A percentile compares a stretch with the other conserved stretches of the same genome.
Evolutionary conservation across 92 coral and sea anemone genomes (phyloP).

Genomic region (Pocillopora meandrina): DNA sequence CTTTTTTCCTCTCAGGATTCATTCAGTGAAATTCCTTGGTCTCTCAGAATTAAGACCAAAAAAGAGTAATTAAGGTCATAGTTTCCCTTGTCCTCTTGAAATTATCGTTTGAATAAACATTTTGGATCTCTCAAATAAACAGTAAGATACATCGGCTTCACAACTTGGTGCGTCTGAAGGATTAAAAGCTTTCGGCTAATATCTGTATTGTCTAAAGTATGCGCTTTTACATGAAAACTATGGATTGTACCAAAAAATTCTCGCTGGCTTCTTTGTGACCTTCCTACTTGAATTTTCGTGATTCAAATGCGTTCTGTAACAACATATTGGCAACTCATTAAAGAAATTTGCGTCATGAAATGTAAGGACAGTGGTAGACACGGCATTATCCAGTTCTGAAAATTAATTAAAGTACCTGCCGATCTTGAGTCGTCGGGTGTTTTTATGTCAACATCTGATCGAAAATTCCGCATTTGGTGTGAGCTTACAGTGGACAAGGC

Average conservation of each 20-base stretch:
- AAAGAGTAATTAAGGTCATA: constrained; percentile 11
- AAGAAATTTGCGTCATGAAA: not conserved
- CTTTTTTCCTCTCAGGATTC: not conserved
- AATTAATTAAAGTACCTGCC: constrained; percentile 14
- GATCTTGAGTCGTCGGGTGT: constrained; percentile 26
- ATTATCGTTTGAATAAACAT: constrained; percentile 12
- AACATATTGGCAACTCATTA: not conserved
- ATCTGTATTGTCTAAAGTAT: too few relatives aligned
- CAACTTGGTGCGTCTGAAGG: constrained; percentile 2
- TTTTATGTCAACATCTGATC: constrained; percentile 18
- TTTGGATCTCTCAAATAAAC: constrained; percentile 10
- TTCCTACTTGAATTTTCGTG: not conserved
- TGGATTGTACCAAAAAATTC: not conserved
- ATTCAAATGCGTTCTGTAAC: not conserved
- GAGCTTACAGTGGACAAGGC: constrained; percentile 41
- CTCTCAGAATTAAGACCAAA: not conserved
- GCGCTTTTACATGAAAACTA: not conserved
- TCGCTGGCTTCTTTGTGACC: not conserved
- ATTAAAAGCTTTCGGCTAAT: not conserved
- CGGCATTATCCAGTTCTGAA: not conserved
- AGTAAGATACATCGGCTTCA: not conserved
- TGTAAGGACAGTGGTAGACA: not conserved
- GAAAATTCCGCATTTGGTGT: constrained; percentile 12
- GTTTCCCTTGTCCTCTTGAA: constrained; percentile 27
- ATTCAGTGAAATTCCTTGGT: constrained; percentile 22